Evolutionary conservation across 2,797 vertebrate species (phyloP).

Genomic region (Rhabdophis nuchalis): DNA sequence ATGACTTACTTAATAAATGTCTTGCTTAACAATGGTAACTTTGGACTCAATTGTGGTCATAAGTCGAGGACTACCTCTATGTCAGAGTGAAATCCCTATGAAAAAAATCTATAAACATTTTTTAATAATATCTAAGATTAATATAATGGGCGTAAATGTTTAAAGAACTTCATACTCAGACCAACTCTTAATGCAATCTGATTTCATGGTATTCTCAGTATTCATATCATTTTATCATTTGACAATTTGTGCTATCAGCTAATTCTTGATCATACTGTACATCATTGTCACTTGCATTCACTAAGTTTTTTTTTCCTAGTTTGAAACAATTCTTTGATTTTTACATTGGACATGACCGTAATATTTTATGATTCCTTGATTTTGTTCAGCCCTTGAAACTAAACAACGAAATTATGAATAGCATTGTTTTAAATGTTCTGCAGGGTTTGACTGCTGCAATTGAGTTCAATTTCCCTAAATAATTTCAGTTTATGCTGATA

Average conservation of each 20-base stretch:
- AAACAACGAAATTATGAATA: neutral
- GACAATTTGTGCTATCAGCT: neutral
- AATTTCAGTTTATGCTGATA: neutral
- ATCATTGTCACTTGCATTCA: neutral
- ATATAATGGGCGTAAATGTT: neutral
- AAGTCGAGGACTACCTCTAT: neutral
- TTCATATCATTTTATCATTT: neutral
- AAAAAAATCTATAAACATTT: neutral
- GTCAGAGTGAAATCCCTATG: neutral
- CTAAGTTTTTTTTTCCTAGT: neutral
- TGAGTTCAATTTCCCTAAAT: neutral
- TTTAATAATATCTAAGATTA: neutral
- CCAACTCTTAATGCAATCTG: neutral
- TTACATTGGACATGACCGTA: neutral
- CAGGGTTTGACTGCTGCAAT: neutral
- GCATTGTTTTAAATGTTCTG: neutral
- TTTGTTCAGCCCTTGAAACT: neutral
- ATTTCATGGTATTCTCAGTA: neutral
- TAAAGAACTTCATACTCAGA: neutral
- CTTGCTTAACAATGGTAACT: neutral
- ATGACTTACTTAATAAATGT: neutral
- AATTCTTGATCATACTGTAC: neutral
- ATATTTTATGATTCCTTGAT: neutral
- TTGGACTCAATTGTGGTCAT: neutral
- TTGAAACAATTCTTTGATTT: neutral